Evolutionary conservation across 2,113 vertebrate genomes (phyloP).

Genomic region (Coptodon rendalli): DNA sequence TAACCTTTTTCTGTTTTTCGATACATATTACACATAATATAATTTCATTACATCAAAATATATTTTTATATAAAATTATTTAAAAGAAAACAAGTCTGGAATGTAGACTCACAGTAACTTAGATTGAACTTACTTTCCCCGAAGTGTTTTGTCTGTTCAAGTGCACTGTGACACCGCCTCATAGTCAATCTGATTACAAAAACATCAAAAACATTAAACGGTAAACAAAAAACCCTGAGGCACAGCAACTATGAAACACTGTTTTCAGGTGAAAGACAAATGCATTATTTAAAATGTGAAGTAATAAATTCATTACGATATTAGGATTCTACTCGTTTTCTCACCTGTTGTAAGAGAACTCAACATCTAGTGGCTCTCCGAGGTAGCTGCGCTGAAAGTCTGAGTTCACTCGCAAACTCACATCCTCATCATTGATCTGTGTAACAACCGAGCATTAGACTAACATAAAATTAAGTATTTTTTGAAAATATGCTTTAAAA

Average conservation of each 20-base stretch:
- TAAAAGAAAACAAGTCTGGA: background rate
- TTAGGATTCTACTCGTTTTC: background rate
- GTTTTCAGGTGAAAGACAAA: background rate
- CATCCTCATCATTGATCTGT: constrained; percentile 82
- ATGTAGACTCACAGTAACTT: background rate
- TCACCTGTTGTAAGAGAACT: constrained; percentile 86
- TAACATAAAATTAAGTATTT: background rate
- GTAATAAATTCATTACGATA: background rate
- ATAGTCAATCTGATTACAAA: constrained; percentile 73
- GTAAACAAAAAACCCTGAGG: background rate
- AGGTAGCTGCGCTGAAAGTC: constrained; percentile 82
- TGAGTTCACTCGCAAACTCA: constrained; percentile 79
- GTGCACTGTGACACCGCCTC: constrained; percentile 84
- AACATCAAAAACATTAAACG: background rate
- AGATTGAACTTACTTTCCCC: constrained; percentile 70
- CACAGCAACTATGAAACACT: background rate
- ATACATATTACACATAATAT: background rate
- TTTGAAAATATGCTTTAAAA: background rate
- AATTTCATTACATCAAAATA: background rate
- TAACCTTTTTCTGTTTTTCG: background rate
- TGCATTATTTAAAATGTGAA: background rate
- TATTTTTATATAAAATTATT: background rate
- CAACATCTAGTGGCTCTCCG: constrained; percentile 87
- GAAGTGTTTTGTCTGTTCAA: constrained; percentile 78
- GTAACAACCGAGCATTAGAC: background rate